Conservation (phyloP, 2,797 vertebrate genomes). For the Labroides dimidiatus region DNA sequence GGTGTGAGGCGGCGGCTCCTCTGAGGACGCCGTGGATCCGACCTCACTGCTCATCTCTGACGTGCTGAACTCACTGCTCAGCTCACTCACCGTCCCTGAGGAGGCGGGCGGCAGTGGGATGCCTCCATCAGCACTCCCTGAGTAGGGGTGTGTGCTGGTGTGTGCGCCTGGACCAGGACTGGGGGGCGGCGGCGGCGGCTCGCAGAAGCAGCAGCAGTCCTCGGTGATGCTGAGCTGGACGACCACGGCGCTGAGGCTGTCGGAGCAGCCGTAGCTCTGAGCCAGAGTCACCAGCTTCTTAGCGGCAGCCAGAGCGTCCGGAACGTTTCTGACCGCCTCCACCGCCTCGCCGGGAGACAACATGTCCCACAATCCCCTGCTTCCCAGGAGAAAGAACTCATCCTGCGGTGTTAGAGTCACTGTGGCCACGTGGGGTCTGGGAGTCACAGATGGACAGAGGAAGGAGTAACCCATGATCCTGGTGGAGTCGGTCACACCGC, state of each 20-base stretch:
- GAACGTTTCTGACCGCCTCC: conserved; percentile 91
- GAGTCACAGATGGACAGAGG: conserved; percentile 94
- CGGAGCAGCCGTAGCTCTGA: conserved; percentile 94
- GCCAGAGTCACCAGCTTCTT: conserved; percentile 97
- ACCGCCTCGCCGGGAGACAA: conserved; percentile 90
- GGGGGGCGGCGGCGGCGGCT: conserved; percentile 86
- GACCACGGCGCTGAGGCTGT: conserved; percentile 94
- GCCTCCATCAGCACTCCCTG: conserved; percentile 40
- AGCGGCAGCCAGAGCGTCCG: conserved; percentile 90
- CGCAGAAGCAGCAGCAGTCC: conserved; percentile 96
- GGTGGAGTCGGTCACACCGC: conserved; percentile 94
- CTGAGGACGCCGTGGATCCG: conserved; percentile 95
- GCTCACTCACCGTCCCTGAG: conserved; percentile 89
- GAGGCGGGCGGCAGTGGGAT: conserved; percentile 82
- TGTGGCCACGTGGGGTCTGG: conserved; percentile 91
- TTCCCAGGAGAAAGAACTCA: conserved; percentile 96
- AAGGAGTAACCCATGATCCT: conserved; percentile 97
- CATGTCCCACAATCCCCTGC: conserved; percentile 93
- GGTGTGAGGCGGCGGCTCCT: conserved; percentile 84
- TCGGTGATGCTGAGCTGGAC: conserved; percentile 94
- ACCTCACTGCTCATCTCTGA: conserved; percentile 99
- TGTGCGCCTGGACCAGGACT: conserved; percentile 84
- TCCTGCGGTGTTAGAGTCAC: conserved; percentile 93
- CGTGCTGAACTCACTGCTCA: conserved; percentile 96
- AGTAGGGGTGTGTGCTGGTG: conserved; percentile 47